Conservation (phyloP, 1,140 invertebrate genomes). For the Bombus superbus region DNA sequence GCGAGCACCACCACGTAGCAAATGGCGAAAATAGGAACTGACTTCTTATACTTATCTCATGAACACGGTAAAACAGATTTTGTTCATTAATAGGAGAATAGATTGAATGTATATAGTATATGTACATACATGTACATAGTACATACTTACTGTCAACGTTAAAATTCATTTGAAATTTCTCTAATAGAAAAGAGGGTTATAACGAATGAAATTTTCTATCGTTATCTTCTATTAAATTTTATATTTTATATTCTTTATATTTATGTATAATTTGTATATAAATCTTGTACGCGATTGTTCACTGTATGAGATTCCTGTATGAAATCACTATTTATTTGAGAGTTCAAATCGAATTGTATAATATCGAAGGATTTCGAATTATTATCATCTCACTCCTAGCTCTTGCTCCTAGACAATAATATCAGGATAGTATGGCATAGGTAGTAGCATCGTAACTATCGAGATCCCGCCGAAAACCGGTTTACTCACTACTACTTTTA, state of each 20-base stretch:
- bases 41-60: conserved; percentile 73
- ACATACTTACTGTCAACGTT: background rate
- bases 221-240: background rate
- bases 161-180: background rate
- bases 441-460: conserved; percentile 45
- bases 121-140: too few species aligned
- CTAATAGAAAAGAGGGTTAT: background rate
- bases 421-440: conserved; percentile 54
- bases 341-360: background rate
- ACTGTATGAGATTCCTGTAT: background rate
- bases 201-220: background rate
- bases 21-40: conserved; percentile 72
- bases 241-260: background rate
- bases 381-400: conserved; percentile 42
- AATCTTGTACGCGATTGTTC: background rate
- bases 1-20: conserved; percentile 62
- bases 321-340: background rate
- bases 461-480: conserved; percentile 49
- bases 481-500: conserved; percentile 21
- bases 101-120: background rate
- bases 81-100: background rate
- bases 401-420: conserved; percentile 57
- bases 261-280: background rate
- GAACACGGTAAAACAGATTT: conserved; percentile 39
- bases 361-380: background rate